phyloP scores from a whole-genome alignment of 2,797 vertebrate genomes.

The Decapterus maruadsi region DNA sequence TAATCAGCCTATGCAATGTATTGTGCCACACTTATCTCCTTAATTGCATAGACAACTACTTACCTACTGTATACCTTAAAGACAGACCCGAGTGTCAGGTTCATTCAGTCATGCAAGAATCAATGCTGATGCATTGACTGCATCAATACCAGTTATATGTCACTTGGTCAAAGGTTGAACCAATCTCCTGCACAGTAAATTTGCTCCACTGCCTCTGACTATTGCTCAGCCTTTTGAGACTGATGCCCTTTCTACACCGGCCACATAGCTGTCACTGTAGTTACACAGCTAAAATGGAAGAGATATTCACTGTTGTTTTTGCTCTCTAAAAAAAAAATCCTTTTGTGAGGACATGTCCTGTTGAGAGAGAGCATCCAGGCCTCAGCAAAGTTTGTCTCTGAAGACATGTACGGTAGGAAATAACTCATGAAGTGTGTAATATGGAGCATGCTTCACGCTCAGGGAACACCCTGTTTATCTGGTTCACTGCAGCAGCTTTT shows the following conservation, averaged over 20 bases:
- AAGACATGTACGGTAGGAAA: background rate
- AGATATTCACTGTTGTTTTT: background rate
- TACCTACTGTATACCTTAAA: conserved; percentile 2
- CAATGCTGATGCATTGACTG: background rate
- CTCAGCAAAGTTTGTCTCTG: conserved; percentile 9
- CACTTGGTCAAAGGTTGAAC: conserved; percentile 10
- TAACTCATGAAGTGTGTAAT: conserved; percentile 9
- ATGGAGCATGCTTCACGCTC: conserved; percentile 10
- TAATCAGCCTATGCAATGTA: background rate
- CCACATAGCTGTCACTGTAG: background rate
- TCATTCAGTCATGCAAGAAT: background rate
- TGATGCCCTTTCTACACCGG: background rate
- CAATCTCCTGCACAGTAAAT: conserved; percentile 7
- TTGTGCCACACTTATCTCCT: conserved; percentile 2
- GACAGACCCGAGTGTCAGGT: background rate
- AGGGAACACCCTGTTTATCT: conserved; percentile 28
- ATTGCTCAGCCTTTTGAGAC: background rate
- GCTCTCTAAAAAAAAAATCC: background rate
- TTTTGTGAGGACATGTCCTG: background rate
- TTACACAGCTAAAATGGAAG: background rate
- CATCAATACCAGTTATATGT: background rate
- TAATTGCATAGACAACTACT: background rate
- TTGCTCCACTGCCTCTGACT: background rate
- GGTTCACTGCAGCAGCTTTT: conserved; percentile 51
- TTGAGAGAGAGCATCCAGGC: background rate